Percentiles rank a stretch among this genome's conserved stretches.
These are phyloP conservation scores for Sebastes matsubarae DNA, from an alignment of 2,797 vertebrate species.

Conservation along the genomic window DNA sequence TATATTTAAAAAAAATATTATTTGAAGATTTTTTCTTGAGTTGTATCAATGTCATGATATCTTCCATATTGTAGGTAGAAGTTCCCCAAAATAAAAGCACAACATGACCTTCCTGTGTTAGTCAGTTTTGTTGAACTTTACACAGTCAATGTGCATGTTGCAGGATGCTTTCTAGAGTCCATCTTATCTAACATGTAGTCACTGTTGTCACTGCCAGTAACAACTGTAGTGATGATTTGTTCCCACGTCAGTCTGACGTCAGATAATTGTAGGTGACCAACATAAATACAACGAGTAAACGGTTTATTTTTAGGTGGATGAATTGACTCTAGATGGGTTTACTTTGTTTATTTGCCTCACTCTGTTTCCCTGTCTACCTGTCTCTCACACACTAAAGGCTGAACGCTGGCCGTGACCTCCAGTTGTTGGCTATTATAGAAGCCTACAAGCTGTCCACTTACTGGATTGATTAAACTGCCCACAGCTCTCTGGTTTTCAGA, in stretches of 20 bases:
- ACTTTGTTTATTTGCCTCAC: not conserved
- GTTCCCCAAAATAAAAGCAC: too few species aligned
- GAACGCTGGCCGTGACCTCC: not conserved
- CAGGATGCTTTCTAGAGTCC: too few species aligned
- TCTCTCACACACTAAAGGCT: not conserved
- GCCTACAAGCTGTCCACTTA: conserved; percentile 17
- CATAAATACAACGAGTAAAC: not conserved
- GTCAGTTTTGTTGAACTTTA: too few species aligned
- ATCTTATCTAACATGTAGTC: too few species aligned
- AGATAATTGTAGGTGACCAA: not conserved
- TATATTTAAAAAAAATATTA: too few species aligned
- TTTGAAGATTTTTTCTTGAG: too few species aligned
- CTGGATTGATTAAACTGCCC: conserved; percentile 11
- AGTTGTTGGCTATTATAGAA: conserved; percentile 2
- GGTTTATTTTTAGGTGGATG: not conserved
- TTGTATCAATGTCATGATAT: too few species aligned
- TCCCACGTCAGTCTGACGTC: not conserved
- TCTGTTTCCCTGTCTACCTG: not conserved
- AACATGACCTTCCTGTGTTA: too few species aligned
- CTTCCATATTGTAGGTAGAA: too few species aligned
- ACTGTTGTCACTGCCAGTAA: too few species aligned
- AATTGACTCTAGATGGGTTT: not conserved
- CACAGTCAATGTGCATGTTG: too few species aligned
- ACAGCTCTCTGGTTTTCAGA: conserved; percentile 4
- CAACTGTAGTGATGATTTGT: too few species aligned